A percentile compares a stretch with the other conserved stretches of the same genome.
Conservation (phyloP, 1,140 invertebrate genomes). For the Microplitis demolitor region DNA sequence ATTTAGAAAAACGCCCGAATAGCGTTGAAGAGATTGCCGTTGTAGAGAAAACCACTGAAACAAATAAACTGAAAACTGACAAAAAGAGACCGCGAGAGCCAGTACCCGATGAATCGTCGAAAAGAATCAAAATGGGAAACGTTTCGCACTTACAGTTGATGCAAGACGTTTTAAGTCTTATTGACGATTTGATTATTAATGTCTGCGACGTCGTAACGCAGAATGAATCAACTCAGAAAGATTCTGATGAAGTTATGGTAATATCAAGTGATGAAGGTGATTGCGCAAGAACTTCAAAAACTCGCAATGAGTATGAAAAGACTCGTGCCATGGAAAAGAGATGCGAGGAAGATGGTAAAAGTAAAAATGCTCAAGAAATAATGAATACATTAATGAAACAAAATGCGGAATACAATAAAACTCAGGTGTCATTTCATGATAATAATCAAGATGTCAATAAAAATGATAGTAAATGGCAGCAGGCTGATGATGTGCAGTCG, state of each 20-base stretch:
- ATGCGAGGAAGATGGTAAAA: conserved; percentile 24
- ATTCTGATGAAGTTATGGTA: conserved; percentile 44
- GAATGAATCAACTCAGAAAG: conserved; percentile 31
- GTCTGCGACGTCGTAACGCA: conserved; percentile 46
- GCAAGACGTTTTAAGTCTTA: conserved; percentile 57
- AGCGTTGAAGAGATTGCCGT: conserved; percentile 43
- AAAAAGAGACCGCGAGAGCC: conserved; percentile 42
- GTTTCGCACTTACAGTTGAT: conserved; percentile 55
- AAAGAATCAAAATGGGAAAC: conserved; percentile 49
- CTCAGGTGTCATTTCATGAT: conserved; percentile 34
- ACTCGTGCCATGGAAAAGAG: conserved; percentile 14
- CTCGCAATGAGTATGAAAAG: not conserved
- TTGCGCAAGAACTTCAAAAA: conserved; percentile 33
- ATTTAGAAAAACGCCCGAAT: conserved; percentile 33
- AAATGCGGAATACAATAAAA: conserved; percentile 50
- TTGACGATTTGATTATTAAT: conserved; percentile 55
- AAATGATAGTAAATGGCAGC: conserved; percentile 47
- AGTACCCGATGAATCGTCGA: conserved; percentile 32
- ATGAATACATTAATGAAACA: conserved; percentile 61
- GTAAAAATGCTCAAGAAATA: conserved; percentile 56
- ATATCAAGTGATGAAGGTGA: conserved; percentile 54
- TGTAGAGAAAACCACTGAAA: conserved; percentile 32
- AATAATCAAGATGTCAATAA: conserved; percentile 46
- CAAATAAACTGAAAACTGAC: conserved; percentile 28
- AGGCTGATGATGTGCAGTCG: conserved; percentile 36